Base-by-base conservation (phyloP, 2,797 vertebrate genomes). In the Sardinella longiceps region DNA sequence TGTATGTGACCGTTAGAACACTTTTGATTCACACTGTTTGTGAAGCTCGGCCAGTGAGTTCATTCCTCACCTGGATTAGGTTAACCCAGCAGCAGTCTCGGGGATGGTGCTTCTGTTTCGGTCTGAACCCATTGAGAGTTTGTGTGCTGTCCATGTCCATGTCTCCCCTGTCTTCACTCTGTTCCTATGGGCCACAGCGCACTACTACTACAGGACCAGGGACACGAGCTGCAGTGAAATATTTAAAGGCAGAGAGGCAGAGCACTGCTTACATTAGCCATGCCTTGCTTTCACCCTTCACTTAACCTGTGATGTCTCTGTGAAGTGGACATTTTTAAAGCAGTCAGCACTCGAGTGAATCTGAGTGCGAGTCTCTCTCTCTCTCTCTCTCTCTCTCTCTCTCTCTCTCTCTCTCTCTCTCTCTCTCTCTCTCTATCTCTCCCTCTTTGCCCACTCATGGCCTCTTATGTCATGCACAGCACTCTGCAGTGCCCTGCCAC, bases 371-470 rank as follows among this genome's bases (percentile, higher is more conserved):
- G n/a, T n/a, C n/a, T n/a, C n/a, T n/a, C n/a, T n/a, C n/a, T n/a
- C n/a, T n/a, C 91, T 90, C 87, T 88, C 87, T 50, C 39, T 15
- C 51, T 51, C 20, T 80, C 91, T 90, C 87, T 88, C 87, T 50
- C 39, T 15, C 51, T 51, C 20, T 80, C 23, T 80, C 56, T 81
- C 12, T 43, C 20, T 81, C 37, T 89, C 89, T 88, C 87, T 86
- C 84, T 80, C 51, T 85, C 7, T 63, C 74, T 88, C 25, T 66
- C 25, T 30, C 60, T 81, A 45, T 33, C 10, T 53, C 48, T 53
- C 85, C 60, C 66, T 46, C 28, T 2, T 56, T 14, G 37, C 33
- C 6, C 43, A 48, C 80, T 81, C 46, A 74, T 83, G 77, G 80
- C 83, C 82, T 83, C 37, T 84, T 20, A 56, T 74, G 66, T 33